Evolutionary conservation across 23 tunicate species (phyloP).

Genomic region (Trididemnum clinides): DNA sequence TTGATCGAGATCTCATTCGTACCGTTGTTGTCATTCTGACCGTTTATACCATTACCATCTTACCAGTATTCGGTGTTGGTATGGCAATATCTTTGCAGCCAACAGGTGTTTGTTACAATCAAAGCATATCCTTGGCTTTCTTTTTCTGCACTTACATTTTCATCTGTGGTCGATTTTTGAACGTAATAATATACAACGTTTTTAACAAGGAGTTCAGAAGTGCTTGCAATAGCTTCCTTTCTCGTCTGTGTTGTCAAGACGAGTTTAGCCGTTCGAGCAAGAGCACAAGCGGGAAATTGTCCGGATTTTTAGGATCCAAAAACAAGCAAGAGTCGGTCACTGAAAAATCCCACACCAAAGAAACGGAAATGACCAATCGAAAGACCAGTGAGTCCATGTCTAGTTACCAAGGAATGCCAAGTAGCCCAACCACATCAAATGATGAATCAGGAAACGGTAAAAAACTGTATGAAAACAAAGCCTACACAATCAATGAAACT

Average conservation of each 20-base stretch:
- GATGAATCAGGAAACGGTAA: no score
- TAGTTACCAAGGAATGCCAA: no score
- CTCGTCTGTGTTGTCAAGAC: no score
- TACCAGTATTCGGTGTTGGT: slow-evolving; percentile 70
- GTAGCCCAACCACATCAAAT: no score
- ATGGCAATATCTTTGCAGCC: neutral
- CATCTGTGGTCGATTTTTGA: slow-evolving; percentile 64
- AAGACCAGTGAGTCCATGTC: neutral
- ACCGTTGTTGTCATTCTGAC: slow-evolving; percentile 65
- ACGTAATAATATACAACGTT: slow-evolving; percentile 84
- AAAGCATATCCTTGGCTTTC: slow-evolving; percentile 1
- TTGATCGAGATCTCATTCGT: slow-evolving; percentile 77
- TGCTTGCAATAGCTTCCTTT: slow-evolving; percentile 36
- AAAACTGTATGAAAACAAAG: no score
- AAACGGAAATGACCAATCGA: slow-evolving; percentile 6
- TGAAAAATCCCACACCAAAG: neutral
- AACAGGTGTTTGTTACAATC: slow-evolving; percentile 19
- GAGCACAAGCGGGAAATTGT: no score
- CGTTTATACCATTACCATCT: slow-evolving; percentile 61
- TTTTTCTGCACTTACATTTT: slow-evolving; percentile 49
- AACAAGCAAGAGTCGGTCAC: neutral
- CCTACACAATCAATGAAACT: no score
- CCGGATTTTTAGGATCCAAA: no score
- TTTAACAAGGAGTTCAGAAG: slow-evolving; percentile 82
- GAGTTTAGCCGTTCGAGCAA: no score